A percentile compares a stretch with the other conserved stretches of the same genome.
Conservation (phyloP, 2,797 vertebrate genomes). For the Coilia nasus region DNA sequence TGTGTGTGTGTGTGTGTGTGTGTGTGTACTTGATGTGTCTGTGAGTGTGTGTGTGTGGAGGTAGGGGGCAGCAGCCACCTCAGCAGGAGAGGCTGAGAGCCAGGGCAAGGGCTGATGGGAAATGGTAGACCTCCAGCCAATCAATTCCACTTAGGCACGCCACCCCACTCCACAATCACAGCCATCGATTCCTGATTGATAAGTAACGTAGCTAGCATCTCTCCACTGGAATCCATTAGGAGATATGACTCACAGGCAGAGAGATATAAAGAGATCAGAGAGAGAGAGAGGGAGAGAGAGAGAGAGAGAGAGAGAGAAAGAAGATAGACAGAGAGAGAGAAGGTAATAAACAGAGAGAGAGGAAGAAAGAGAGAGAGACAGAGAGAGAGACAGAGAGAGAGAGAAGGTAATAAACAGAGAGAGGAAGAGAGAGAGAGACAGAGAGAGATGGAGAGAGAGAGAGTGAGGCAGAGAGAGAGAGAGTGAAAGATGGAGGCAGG, state of each 20-base stretch:
- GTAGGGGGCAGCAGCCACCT: slow-evolving; percentile 37
- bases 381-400: neutral
- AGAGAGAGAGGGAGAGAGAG: neutral
- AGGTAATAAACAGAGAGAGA: neutral
- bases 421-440: neutral
- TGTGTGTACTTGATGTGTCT: neutral
- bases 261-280: slow-evolving; percentile 2
- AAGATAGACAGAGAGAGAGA: neutral
- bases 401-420: too few relatives aligned
- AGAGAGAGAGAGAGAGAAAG: neutral
- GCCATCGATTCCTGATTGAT: slow-evolving; percentile 66
- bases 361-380: neutral
- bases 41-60: neutral
- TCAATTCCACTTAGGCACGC: slow-evolving; percentile 65
- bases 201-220: slow-evolving; percentile 49
- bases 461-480: neutral
- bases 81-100: slow-evolving; percentile 41
- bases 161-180: slow-evolving; percentile 60
- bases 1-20: slow-evolving; percentile 10
- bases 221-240: slow-evolving; percentile 35
- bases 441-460: neutral
- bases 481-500: neutral
- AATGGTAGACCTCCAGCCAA: slow-evolving; percentile 58
- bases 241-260: slow-evolving; percentile 28
- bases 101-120: slow-evolving; percentile 66